phyloP scores from a whole-genome alignment of 2,113 vertebrate genomes.

The Pygoscelis antarcticus region DNA sequence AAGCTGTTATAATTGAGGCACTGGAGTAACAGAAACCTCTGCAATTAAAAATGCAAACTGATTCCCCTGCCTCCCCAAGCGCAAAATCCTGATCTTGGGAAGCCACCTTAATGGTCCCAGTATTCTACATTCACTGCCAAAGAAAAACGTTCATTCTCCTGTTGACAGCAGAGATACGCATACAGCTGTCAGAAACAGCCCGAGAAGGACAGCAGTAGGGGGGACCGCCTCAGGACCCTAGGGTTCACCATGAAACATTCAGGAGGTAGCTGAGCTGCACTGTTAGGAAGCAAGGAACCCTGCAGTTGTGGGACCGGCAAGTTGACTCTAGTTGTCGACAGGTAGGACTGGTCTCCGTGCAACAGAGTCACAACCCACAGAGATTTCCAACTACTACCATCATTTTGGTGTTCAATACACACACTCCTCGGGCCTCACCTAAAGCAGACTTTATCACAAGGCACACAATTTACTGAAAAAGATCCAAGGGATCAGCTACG shows the following conservation, averaged over 20 bases:
- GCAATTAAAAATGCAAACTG: not conserved
- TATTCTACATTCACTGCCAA: rapidly evolving
- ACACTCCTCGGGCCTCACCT: not conserved
- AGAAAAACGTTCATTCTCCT: not conserved
- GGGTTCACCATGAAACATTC: rapidly evolving
- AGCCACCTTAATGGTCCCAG: not conserved
- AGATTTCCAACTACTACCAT: not conserved
- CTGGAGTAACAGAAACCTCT: not conserved
- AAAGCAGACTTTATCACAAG: not conserved
- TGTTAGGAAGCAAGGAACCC: rapidly evolving
- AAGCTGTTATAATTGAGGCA: not conserved
- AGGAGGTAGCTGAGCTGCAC: rapidly evolving
- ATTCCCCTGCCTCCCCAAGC: not conserved
- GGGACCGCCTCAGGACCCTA: rapidly evolving
- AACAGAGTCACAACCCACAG: not conserved
- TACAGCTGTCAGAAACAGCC: not conserved
- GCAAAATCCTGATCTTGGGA: not conserved
- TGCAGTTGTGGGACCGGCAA: rapidly evolving
- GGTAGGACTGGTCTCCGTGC: not conserved
- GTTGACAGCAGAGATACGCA: not conserved
- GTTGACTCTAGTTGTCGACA: rapidly evolving
- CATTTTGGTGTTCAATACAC: not conserved
- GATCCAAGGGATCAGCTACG: not conserved
- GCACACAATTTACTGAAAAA: no score
- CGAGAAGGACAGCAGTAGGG: not conserved